Base-by-base conservation (phyloP, 2,797 vertebrate genomes). In the Malacoctenus gilli region DNA sequence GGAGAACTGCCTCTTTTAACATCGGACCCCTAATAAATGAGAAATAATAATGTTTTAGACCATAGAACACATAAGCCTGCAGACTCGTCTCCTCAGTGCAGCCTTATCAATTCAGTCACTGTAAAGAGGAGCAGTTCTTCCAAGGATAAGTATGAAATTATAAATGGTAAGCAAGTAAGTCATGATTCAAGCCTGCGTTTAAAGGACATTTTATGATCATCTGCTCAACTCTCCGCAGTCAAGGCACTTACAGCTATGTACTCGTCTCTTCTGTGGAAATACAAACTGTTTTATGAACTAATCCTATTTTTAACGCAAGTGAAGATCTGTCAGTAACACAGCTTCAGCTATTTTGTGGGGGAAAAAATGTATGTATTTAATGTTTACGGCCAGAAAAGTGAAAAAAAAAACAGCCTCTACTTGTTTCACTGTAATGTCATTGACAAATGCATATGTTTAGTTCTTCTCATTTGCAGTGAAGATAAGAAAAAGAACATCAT, bases 1-100 rank as follows among this genome's bases (percentile, higher is more conserved):
- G 91, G 90, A 74, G 91, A 92, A 57, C 85, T 87, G 43, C 90
- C 89, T 68, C 89, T 87, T 86, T 91, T 92, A 72, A 89, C 83
- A 65, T 91, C 90, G 50, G 89, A 91, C 30, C 90, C 87, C 89
- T 90, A 40, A 32, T 10, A 50, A 44, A 30, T 7, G 18, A 43
- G 5, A 55, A 50, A 49, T n/a, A 18, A 39, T 64, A 56, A 25
- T 0, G 2, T 14, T 66, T 76, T 18, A 64, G 30, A 22, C 50
- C 34, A 68, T 44, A 1, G 31, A 15, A n/a, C 36, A n/a, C n/a
- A n/a, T n/a, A n/a, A n/a, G n/a, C n/a, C n/a, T n/a, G n/a, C n/a
- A n/a, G n/a, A n/a, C n/a, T n/a, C n/a, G n/a, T n/a, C n/a, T n/a
- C n/a, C 6, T 28, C 25, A 28, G 25, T 28, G 9, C 25, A 6